These are phyloP conservation scores for Kradibia gibbosae DNA, from an alignment of 1,140 invertebrate species.

Conservation along the genomic window DNA sequence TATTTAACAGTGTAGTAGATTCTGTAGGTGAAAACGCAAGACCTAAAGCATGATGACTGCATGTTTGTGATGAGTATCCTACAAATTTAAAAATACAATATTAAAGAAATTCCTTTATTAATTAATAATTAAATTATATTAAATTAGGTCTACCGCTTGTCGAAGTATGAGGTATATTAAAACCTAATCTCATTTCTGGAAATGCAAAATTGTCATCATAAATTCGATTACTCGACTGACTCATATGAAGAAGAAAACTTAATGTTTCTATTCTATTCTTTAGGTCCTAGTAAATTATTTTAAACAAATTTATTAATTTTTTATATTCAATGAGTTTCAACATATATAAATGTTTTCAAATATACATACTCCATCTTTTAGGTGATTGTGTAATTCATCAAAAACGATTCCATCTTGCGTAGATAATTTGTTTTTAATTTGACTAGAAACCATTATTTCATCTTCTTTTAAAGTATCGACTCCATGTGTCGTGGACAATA, in stretches of 20 bases:
- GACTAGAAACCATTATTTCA: slow-evolving; percentile 63
- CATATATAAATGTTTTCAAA: neutral
- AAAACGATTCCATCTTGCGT: slow-evolving; percentile 61
- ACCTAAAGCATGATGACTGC: slow-evolving; percentile 59
- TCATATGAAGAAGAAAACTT: slow-evolving; percentile 63
- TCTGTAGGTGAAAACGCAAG: slow-evolving; percentile 58
- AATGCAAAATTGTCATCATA: slow-evolving; percentile 61
- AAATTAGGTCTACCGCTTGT: slow-evolving; percentile 61
- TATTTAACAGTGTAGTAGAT: slow-evolving; percentile 51
- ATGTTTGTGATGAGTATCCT: slow-evolving; percentile 62
- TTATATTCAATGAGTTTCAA: neutral
- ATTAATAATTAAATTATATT: slow-evolving; percentile 7
- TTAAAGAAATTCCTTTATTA: neutral
- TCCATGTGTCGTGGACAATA: slow-evolving; percentile 65
- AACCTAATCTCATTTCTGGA: slow-evolving; percentile 63
- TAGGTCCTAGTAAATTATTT: slow-evolving; percentile 57
- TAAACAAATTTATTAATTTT: neutral
- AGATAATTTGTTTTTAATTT: slow-evolving; percentile 66
- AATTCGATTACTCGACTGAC: slow-evolving; percentile 57
- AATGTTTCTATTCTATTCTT: slow-evolving; percentile 65
- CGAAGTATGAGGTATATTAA: slow-evolving; percentile 61
- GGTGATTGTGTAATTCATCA: slow-evolving; percentile 67
- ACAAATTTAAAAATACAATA: slow-evolving; percentile 44
- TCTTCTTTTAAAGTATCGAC: slow-evolving; percentile 65
- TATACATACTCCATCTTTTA: slow-evolving; percentile 66